phyloP scores from a whole-genome alignment of 2,888 invertebrate genomes.

The Epicampocera succincta region DNA sequence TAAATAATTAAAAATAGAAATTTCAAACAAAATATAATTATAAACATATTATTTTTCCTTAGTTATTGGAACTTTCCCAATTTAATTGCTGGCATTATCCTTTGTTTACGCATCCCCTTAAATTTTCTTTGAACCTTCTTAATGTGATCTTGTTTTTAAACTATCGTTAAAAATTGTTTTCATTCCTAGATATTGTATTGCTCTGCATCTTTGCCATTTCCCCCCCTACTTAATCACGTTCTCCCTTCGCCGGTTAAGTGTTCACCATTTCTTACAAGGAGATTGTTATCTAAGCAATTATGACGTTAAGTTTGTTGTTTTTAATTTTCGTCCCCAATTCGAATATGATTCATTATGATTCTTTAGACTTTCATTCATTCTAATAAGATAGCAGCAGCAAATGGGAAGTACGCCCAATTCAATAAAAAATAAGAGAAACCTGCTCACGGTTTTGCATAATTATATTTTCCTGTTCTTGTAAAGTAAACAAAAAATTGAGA shows the following conservation, averaged over 20 bases:
- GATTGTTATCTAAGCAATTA: conserved; percentile 61
- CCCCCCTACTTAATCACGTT: not conserved
- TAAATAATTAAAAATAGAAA: no score
- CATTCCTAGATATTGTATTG: conserved; percentile 39
- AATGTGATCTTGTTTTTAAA: conserved; percentile 61
- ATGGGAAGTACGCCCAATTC: conserved; percentile 25
- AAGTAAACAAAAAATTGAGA: no score
- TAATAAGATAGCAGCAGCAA: conserved; percentile 50
- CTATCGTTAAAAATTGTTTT: conserved; percentile 48
- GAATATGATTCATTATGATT: conserved; percentile 59
- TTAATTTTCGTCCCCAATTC: conserved; percentile 47
- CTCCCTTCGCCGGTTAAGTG: conserved; percentile 36
- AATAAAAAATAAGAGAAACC: no score
- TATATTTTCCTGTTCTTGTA: no score
- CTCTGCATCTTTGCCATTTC: conserved; percentile 7
- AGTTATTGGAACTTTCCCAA: conserved; percentile 24
- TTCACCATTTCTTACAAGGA: conserved; percentile 19
- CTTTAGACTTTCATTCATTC: conserved; percentile 58
- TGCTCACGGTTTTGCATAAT: no score
- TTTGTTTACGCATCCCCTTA: conserved; percentile 59
- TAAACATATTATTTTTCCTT: not conserved
- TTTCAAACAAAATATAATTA: no score
- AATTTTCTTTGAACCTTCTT: conserved; percentile 49
- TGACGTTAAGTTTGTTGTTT: conserved; percentile 58
- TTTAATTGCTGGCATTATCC: conserved; percentile 26